These are phyloP conservation scores for Sorex araneus DNA, from an alignment of 2,113 vertebrate genomes.

Conservation along the genomic window DNA sequence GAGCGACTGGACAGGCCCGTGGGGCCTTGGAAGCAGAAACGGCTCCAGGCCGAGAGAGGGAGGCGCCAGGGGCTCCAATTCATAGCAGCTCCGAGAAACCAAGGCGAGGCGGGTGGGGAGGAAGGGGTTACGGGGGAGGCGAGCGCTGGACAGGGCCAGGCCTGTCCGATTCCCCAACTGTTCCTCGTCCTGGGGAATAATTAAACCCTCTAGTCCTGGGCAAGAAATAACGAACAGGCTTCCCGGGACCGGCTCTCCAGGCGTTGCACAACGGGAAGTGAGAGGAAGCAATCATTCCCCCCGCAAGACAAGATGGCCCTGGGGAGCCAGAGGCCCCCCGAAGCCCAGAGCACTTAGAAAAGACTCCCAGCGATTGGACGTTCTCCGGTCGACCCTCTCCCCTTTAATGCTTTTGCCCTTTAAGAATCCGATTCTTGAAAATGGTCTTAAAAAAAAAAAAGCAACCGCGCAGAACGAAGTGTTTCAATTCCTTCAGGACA, in stretches of 20 bases:
- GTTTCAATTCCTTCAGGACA: background rate
- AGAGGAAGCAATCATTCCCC: background rate
- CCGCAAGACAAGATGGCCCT: background rate
- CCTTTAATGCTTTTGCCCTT: background rate
- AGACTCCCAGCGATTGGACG: background rate
- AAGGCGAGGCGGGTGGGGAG: constrained; percentile 8
- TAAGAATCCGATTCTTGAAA: background rate
- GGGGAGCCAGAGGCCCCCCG: background rate
- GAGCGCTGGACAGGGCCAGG: rapidly evolving
- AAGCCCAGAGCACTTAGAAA: background rate
- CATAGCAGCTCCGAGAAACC: constrained; percentile 39
- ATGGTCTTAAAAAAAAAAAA: background rate
- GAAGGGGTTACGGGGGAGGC: background rate
- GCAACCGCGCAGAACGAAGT: background rate
- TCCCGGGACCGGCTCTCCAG: constrained; percentile 26
- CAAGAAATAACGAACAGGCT: constrained; percentile 36
- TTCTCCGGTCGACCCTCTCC: background rate
- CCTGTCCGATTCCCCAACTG: constrained; percentile 42
- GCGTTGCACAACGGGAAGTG: background rate
- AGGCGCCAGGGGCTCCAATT: constrained; percentile 33
- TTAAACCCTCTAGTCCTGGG: constrained; percentile 5
- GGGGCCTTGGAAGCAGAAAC: too few relatives aligned
- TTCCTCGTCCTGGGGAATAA: constrained; percentile 48
- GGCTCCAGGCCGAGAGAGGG: too few relatives aligned
- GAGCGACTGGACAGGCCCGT: constrained; percentile 40